Base-by-base conservation (phyloP, 1,140 invertebrate genomes). In the Leptinotarsa texana region DNA sequence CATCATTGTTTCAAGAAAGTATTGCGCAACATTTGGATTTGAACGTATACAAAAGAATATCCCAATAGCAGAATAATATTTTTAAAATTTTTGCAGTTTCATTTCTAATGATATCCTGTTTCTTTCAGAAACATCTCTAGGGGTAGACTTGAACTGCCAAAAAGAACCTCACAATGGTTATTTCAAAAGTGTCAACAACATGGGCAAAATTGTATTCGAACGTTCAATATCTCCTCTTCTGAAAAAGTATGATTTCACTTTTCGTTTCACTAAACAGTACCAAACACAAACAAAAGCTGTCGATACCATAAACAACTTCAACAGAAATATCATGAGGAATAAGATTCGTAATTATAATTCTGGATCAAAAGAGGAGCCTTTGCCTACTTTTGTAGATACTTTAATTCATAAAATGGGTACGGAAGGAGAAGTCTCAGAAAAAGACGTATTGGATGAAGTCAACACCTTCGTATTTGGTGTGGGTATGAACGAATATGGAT, bases 391-490 rank as follows among this genome's bases (percentile, higher is more conserved):
- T 6, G 13, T 69, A 0, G 67, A 69, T 48, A 17, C 15, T 21
- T 15, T 69, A 6, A 15, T 69, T 11, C 67, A 69, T 15, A 22
- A 15, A 13, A 22, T 65, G 63, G 21, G 21, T 17, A 69, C 24
- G 15, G 67, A 48, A 42, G 42, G 33, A 17, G 15, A 21, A n/a
- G 33, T 48, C 47, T 17, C 5, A 1, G 85, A 69, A 4, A 82
- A 86, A 57, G 90, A 92, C 76, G 90, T 93, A 49, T 81, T 85
- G 67, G 88, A 89, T 78, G 87, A 89, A 84, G 87, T 89, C 0
- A 88, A 89, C 61, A 91, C 89, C 1, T 89, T 91, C 78, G 87
- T 90, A 84, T 89, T 91, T 80, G 89, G 89, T 84, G 91, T 91
- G 70, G 89, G 78, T 72, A 22, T 24, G 21, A 0, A 65, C 4